Base-by-base conservation (phyloP, 2,888 invertebrate species). In the Drosophila diplacantha region DNA sequence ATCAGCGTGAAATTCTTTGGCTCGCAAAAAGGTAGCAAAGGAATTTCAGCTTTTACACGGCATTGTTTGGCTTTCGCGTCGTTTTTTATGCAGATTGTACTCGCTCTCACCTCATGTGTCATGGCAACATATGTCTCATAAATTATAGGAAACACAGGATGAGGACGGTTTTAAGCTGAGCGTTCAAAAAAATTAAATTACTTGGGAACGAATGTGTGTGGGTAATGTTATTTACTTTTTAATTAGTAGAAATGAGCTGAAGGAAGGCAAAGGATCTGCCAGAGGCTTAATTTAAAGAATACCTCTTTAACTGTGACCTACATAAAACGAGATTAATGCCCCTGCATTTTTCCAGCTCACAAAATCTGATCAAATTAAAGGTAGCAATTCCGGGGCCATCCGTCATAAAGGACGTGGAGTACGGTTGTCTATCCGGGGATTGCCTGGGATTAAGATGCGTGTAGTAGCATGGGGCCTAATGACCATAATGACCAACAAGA, bases 401-500 rank as follows among this genome's bases (percentile, higher is more conserved):
- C 69, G 80, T 79, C 78, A 79, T 82, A 82, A 80, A 43, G 52
- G 57, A 55, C 43, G 35, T 31, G 51, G 35, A 20, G 41, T 18
- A 43, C 57, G 64, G 49, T 54, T 64, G 54, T 54, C 54, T 44
- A 41, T 50, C 38, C 26, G 34, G 20, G 43, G 44, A 54, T 37
- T 65, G 68, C 63, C 74, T 47, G 69, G 80, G 81, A 76, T 81
- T 83, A 81, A 76, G 71, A 75, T 63, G 72, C 67, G 72, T 69
- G 62, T 54, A 57, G n/a, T n/a, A 5, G 60, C 71, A 66, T 31
- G 44, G 67, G 73, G 79, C 81, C 75, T 80, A 80, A 83, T 83
- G 83, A 78, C 83, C 80, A 75, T 81, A 83, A 81, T 83, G 75
- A 74, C 79, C 82, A 74, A 69, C 67, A 72, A 67, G 63, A 76